Evolutionary conservation across 1,140 invertebrate species (phyloP).

Genomic region (Varroa destructor): DNA sequence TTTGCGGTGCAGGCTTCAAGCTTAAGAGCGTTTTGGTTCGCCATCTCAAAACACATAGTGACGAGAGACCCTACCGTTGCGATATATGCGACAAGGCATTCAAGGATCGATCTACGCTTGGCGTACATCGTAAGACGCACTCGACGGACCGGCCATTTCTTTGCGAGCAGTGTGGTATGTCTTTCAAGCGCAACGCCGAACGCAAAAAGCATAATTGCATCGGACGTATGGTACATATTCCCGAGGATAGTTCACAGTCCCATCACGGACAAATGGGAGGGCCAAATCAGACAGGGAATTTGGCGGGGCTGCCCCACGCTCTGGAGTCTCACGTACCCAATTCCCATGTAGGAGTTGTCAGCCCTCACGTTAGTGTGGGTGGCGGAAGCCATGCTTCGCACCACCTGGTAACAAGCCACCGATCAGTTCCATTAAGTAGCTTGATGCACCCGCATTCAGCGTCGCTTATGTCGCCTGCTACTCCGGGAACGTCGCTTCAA

Average conservation of each 20-base stretch:
- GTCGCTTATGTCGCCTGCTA: slow-evolving; percentile 23
- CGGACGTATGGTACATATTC: slow-evolving; percentile 24
- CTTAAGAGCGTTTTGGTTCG: slow-evolving; percentile 40
- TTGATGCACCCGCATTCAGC: slow-evolving; percentile 5
- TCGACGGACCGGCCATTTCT: slow-evolving; percentile 36
- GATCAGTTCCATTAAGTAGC: not conserved
- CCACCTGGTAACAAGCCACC: not conserved
- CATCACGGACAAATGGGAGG: slow-evolving; percentile 11
- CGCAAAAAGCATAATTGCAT: slow-evolving; percentile 26
- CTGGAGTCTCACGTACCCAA: not conserved
- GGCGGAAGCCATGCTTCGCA: not conserved
- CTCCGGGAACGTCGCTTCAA: slow-evolving; percentile 17
- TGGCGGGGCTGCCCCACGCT: not conserved
- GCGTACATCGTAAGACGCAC: slow-evolving; percentile 28
- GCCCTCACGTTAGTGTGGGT: too few relatives aligned
- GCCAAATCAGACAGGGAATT: not conserved
- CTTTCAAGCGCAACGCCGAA: slow-evolving; percentile 37
- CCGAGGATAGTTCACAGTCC: slow-evolving; percentile 18
- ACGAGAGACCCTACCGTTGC: slow-evolving; percentile 35
- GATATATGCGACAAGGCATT: slow-evolving; percentile 31
- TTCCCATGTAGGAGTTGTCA: too few relatives aligned
- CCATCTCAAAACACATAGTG: slow-evolving; percentile 40
- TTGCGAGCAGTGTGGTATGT: slow-evolving; percentile 37
- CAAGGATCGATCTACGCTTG: slow-evolving; percentile 30
- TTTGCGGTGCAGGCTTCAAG: slow-evolving; percentile 40